These are phyloP conservation scores for Uloborus plumipes DNA, from an alignment of 2,888 invertebrate species.

Conservation along the genomic window DNA sequence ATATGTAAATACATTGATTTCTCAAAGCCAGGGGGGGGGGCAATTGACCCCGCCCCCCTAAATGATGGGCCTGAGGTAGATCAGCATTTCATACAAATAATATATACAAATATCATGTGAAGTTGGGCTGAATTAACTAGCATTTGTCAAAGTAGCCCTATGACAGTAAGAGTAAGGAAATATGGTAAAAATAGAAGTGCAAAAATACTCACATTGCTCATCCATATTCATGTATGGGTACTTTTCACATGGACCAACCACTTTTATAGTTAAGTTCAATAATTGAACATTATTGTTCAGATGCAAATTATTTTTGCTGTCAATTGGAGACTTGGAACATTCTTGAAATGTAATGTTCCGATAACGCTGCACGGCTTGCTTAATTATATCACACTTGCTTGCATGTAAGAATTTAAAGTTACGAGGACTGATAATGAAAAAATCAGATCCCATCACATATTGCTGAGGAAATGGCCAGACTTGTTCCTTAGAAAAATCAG, in stretches of 20 bases:
- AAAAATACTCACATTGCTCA: constrained; percentile 79
- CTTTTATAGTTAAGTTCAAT: constrained; percentile 44
- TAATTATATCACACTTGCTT: constrained; percentile 75
- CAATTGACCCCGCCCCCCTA: too few species aligned
- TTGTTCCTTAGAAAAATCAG: constrained; percentile 30
- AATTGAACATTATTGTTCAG: constrained; percentile 25
- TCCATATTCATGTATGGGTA: constrained; percentile 80
- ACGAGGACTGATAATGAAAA: constrained; percentile 72
- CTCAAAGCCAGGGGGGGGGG: too few species aligned
- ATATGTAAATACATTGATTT: too few species aligned
- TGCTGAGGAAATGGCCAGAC: constrained; percentile 79
- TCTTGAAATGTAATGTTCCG: constrained; percentile 50
- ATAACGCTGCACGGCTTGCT: constrained; percentile 74
- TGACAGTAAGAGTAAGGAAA: too few species aligned
- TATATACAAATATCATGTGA: too few species aligned
- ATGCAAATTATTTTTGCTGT: neutral
- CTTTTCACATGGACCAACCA: constrained; percentile 77
- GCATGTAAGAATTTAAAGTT: constrained; percentile 45
- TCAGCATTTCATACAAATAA: too few species aligned
- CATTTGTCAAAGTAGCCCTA: too few species aligned
- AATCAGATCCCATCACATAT: constrained; percentile 71
- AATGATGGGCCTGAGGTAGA: too few species aligned
- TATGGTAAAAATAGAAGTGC: too few species aligned
- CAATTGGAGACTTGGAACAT: constrained; percentile 25
- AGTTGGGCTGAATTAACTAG: too few species aligned